Evolutionary conservation across 2,888 invertebrate genomes (phyloP), one percentile per base, ranked within the genome.

Genomic region (Hedychridium roseum): DNA sequence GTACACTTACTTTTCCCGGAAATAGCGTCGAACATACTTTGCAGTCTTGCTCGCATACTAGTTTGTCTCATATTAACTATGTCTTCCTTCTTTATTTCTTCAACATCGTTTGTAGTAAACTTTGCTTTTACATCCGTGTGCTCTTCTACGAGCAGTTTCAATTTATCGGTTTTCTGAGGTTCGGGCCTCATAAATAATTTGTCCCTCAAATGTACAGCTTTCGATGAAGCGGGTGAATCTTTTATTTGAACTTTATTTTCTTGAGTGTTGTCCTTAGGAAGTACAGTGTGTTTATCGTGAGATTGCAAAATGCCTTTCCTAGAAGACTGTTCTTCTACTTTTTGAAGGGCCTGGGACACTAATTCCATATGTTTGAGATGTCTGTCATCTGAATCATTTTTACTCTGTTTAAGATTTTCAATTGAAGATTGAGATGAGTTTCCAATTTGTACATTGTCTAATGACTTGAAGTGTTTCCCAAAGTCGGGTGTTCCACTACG

Each of bases 21-120:
- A 56, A 78, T 76, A 2, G 78, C 78, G 46, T 78, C 72, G 18
- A 78, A 78, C 78, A 79, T 78, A 31, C 74, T 78, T 38, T 76
- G 73, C 9, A 78, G 58, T 41, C 76, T 71, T 1, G 70, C 63
- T 21, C 70, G 71, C 76, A 78, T 76, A 34, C 74, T 78, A 0
- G 70, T 77, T 49, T 77, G 70, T n/a, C 77, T 65, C 76, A 77
- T 78, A 28, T 72, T 70, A 1, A 70, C 58, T 37, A 79, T 74
- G 36, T 78, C 79, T 14, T 72, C 71, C 38, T 71, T 78, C 26
- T 71, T 72, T n/a, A 78, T 79, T 56, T 79, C 78, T 16, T 78
- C 76, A 1, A 55, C 64, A 11, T 71, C 73, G 26, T 73, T 66
- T 1, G 64, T 64, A 3, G 68, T 65, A 26, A 78, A 79, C 40